Evolutionary conservation across 2,888 invertebrate genomes (phyloP), one percentile per base, ranked within the genome.

Genomic region (Polyommatus icarus): DNA sequence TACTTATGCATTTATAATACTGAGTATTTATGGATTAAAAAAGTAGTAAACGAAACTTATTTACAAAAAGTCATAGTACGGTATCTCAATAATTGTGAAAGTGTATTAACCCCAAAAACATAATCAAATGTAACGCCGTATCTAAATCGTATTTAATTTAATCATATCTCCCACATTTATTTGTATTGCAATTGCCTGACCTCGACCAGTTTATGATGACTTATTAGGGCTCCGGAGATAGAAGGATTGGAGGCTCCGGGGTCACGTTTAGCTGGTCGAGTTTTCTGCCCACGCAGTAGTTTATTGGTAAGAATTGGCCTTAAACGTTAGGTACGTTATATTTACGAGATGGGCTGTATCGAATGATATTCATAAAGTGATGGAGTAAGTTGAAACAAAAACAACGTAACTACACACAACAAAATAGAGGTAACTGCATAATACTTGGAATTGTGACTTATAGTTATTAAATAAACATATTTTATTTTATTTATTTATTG

Each of bases 301-400:
- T 93, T 93, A 94, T 93, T 92, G 92, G 90, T 86, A 87, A 85
- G 89, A 93, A 93, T 94, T 93, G 92, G 89, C 86, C 89, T 90
- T 94, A 94, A 93, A 93, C 90, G 93, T 88, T 93, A 90, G 91
- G 92, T 92, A 92, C 92, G 92, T 90, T 91, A 87, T 91, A 92
- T 93, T 92, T 93, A 93, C 89, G 90, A 87, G 87, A 86, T 86
- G 81, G 81, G 85, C 83, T 83, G 85, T 83, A 85, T 82, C 83
- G 85, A 86, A 54, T 50, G 54, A 75, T 75, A 86, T 86, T 86
- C 87, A 90, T 93, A 91, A 92, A 91, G 81, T 84, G 80, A 82
- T 87, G 88, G 92, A 83, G 79, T 82, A 79, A 67, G 67, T 67
- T 29, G 18, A 67, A 67, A 67, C 67, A 67, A 67, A 82, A 76